phyloP scores from a whole-genome alignment of 1,140 invertebrate species.

The Papilio polytes region DNA sequence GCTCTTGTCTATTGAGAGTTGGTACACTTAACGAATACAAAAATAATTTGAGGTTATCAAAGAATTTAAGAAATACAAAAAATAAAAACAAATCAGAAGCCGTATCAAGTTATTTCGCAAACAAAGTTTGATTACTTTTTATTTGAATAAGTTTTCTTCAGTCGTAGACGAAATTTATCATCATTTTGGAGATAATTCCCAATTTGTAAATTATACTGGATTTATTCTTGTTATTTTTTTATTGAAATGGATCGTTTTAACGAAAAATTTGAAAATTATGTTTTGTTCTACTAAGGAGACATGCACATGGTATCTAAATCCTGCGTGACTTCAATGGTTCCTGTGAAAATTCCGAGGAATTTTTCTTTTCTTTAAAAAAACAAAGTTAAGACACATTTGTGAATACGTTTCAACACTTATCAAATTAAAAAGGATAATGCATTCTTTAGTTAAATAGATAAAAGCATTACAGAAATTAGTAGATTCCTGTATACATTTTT shows the following conservation, averaged over 20 bases:
- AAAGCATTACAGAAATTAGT: not conserved
- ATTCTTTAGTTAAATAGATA: not conserved
- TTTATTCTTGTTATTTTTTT: not conserved
- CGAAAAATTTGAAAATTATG: not conserved
- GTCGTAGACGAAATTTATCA: not conserved
- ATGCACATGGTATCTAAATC: too few relatives aligned
- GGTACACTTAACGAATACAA: not conserved
- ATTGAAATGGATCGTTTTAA: not conserved
- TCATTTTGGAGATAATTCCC: not conserved
- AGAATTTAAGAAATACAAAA: not conserved
- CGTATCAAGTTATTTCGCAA: not conserved
- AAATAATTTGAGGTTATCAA: not conserved
- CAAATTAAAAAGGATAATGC: too few relatives aligned
- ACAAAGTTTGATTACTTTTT: slow-evolving; percentile 27
- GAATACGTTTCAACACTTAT: too few relatives aligned
- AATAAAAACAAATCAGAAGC: slow-evolving; percentile 13
- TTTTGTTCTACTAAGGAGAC: not conserved
- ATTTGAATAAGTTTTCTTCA: not conserved
- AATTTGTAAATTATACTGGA: not conserved
- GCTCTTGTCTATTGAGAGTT: too few relatives aligned
- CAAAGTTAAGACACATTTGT: too few relatives aligned
- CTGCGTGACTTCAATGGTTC: too few relatives aligned
- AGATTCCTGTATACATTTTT: not conserved
- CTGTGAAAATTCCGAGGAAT: too few relatives aligned
- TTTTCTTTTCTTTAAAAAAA: too few relatives aligned